Evolutionary conservation across 2,888 invertebrate genomes (phyloP), one percentile per base, ranked within the genome.

Genomic region (Athalia circularis): DNA sequence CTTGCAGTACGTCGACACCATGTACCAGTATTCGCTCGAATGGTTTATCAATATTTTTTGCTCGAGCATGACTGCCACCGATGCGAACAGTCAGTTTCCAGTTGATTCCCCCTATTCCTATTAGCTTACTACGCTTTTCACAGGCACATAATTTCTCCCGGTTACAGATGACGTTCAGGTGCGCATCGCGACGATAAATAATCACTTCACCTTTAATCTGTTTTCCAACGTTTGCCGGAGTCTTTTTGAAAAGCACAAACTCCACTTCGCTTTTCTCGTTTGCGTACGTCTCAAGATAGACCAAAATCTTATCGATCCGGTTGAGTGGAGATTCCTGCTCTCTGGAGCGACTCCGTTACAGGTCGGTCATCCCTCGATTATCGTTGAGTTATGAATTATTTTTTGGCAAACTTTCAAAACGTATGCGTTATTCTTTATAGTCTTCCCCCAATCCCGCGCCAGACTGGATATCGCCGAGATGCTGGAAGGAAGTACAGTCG

Each of bases 1-100:
- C 87, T 92, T 98, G 88, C 95, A 97, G 62, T 95, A 94, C 85
- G 95, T 98, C 47, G 97, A 98, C 90, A 97, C 97, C 11, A 98
- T 98, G 98, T 98, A 98, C 90, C 98, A 98, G 90, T 98, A 97
- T 90, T 98, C 98, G 0, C 92, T 98, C 15, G 96, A 95, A 86
- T 98, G 98, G 98, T 98, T 97, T 88, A 94, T 97, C 84, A 93
- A 94, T 81, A 94, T 98, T 74, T 96, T 96, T 88, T 90, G 94
- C 9, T 92, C 93, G 77, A 94, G 95, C 84, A 96, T 96, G 92
- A 92, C 94, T 0, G 93, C 93, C 81, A 93, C 95, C 0, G 94
- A 94, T 82, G 93, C 93, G 80, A 93, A 93, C 80, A 93, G 94
- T 94, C 82, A 88, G 88, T 82, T 29, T 29, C 29, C 29, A 29